Percentiles rank a stretch among this genome's conserved stretches.
These are phyloP conservation scores for Troides oblongomaculatus DNA, from an alignment of 2,888 invertebrate species.

Conservation along the genomic window DNA sequence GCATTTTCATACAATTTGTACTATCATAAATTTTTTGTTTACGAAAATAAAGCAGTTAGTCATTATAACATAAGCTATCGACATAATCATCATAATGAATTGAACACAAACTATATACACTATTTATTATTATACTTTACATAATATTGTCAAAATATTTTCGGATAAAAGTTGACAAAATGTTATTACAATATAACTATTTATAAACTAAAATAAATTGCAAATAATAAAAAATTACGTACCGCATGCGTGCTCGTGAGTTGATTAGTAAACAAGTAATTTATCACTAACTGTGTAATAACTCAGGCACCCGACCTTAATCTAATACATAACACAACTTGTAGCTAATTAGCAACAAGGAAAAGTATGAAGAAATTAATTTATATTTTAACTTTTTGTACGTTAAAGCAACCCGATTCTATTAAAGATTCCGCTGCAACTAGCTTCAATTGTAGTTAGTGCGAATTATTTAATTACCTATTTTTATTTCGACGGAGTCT, in stretches of 20 bases:
- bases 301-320: conserved; percentile 12
- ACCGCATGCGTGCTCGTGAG: conserved; percentile 33
- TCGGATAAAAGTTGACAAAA: too few species aligned
- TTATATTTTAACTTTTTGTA: conserved; percentile 3
- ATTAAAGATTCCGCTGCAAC: conserved; percentile 35
- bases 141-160: too few species aligned
- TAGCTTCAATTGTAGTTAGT: conserved; percentile 32
- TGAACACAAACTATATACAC: too few species aligned
- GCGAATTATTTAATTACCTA: conserved; percentile 49
- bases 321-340: conserved; percentile 5
- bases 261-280: conserved; percentile 1
- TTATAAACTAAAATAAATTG: too few species aligned
- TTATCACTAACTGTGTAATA: conserved; percentile 9
- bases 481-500: conserved; percentile 56
- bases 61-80: too few species aligned
- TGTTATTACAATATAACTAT: too few species aligned
- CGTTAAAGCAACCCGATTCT: conserved; percentile 14
- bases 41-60: too few species aligned
- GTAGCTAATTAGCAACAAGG: conserved; percentile 19
- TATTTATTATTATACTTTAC: too few species aligned
- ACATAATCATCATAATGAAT: too few species aligned
- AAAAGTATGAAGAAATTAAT: conserved; percentile 20
- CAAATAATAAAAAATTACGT: background rate
- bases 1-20: too few species aligned
- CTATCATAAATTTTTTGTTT: too few species aligned